Percentiles rank a stretch among this genome's conserved stretches.
phyloP scores from a whole-genome alignment of 2,113 vertebrate species.

The Regulus satrapa region DNA sequence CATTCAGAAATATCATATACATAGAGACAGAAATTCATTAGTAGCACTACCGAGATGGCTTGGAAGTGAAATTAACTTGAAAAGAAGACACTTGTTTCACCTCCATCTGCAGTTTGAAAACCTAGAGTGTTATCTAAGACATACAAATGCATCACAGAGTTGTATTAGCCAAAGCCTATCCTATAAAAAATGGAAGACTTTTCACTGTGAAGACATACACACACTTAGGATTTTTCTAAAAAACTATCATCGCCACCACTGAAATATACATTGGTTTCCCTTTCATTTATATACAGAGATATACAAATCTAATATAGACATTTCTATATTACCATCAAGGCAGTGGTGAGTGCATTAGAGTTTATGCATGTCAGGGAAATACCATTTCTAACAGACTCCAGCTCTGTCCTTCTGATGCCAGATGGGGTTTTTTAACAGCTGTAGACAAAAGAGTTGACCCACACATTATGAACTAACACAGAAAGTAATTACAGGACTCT shows the following conservation, averaged over 20 bases:
- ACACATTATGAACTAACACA: not conserved
- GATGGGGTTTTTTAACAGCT: not conserved
- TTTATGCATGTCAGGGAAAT: not conserved
- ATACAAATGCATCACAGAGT: not conserved
- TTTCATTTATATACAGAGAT: not conserved
- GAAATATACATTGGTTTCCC: not conserved
- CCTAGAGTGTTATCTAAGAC: not conserved
- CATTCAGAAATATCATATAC: conserved; percentile 55
- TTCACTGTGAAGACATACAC: not conserved
- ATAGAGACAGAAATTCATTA: conserved; percentile 51
- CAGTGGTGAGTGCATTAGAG: not conserved
- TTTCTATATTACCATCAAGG: not conserved
- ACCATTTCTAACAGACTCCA: not conserved
- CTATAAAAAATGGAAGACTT: not conserved
- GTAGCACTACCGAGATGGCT: not conserved
- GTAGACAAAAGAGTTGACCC: not conserved
- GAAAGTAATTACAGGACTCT: not conserved
- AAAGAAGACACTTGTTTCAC: conserved; percentile 21
- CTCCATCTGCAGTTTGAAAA: not conserved
- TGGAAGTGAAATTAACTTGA: conserved; percentile 24
- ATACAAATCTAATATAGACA: not conserved
- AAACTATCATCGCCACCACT: not conserved
- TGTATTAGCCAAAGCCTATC: not conserved
- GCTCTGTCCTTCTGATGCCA: not conserved
- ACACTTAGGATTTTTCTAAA: not conserved